phyloP scores from a whole-genome alignment of 2,113 vertebrate species.

The Anhinga anhinga region DNA sequence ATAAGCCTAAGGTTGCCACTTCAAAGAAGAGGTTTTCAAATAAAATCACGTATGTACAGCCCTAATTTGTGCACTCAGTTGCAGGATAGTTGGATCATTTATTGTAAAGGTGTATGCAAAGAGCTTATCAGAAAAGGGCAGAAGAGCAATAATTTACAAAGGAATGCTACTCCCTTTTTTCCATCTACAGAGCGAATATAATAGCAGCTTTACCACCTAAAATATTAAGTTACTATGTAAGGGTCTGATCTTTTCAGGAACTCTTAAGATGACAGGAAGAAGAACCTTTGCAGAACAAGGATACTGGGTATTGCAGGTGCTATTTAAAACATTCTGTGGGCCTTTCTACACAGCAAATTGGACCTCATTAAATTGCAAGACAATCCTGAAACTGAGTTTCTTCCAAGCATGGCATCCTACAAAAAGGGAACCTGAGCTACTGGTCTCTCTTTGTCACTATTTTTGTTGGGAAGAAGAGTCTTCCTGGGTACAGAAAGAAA shows the following conservation, averaged over 20 bases:
- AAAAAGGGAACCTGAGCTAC: background rate
- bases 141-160: background rate
- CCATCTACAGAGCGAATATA: background rate
- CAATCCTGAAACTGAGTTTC: background rate
- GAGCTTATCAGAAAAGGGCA: background rate
- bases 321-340: background rate
- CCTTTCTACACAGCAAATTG: background rate
- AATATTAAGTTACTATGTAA: background rate
- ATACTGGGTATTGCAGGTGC: background rate
- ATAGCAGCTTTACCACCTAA: background rate
- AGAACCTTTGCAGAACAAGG: background rate
- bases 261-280: background rate
- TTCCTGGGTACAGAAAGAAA: background rate
- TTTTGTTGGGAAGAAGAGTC: background rate
- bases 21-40: constrained; percentile 24
- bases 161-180: background rate
- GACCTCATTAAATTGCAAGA: background rate
- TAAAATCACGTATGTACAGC: background rate
- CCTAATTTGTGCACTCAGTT: background rate
- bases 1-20: background rate
- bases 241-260: background rate
- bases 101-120: background rate
- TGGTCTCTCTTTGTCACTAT: background rate
- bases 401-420: background rate
- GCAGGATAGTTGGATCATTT: background rate